Base-by-base conservation (phyloP, 2,888 invertebrate species). In the Nematopogon swammerdamellus region DNA sequence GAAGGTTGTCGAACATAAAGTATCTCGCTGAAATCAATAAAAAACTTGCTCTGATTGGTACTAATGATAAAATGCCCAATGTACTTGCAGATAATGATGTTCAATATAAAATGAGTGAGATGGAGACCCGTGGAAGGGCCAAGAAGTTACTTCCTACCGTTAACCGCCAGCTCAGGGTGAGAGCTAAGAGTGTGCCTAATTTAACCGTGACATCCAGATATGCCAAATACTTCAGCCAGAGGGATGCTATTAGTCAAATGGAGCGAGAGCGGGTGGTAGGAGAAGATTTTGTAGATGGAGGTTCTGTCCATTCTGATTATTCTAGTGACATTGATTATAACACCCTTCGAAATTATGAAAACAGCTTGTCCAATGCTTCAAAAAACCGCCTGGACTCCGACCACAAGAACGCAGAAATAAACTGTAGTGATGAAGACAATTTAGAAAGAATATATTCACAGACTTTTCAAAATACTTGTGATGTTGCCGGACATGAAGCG, bases 1-100 rank as follows among this genome's bases (percentile, higher is more conserved):
- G 74, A 52, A 67, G 83, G 51, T 68, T 85, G 44, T 77, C 83
- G n/a, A 90, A 89, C 54, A 84, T 87, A 29, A 89, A 86, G 73
- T 85, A 89, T 66, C 75, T 91, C 53, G 86, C 89, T 59, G 86
- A 88, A 67, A 90, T 92, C 29, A 91, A 88, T 62, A 85, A 85
- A 50, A 77, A 77, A 57, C 62, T 77, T 29, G 58, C 63, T 11
- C 58, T 63, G 29, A 70, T 72, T 60, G 59, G 67, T n/a, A 55
- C 63, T 42, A 72, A 67, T 59, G 68, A 69, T 42, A 58, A 63
- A 29, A 62, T 58, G 48, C 61, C 70, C 18, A 68, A 70, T 57
- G 58, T 70, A 19, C 57, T 61, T 44, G 19, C 63, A 25, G 68
- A 67, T 50, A 56, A 55, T 30, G 64, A 75, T 55, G 54, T 64